These are phyloP conservation scores for Chelon auratus DNA, from an alignment of 2,797 vertebrate species.

Conservation along the genomic window DNA sequence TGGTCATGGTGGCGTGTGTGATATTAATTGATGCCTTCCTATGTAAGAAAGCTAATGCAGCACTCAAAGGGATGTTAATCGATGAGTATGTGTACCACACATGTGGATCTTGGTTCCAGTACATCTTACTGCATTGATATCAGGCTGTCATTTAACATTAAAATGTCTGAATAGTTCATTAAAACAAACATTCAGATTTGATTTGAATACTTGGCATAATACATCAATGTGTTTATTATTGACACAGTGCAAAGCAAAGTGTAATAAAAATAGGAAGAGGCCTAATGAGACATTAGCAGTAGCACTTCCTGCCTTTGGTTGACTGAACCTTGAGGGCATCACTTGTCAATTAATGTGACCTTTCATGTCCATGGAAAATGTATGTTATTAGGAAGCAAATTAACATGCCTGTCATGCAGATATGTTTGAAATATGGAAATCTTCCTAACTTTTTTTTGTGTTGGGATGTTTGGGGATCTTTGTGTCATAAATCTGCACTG, in stretches of 20 bases:
- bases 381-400: neutral
- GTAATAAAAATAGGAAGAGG: neutral
- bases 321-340: neutral
- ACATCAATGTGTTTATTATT: neutral
- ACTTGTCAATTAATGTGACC: neutral
- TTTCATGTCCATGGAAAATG: neutral
- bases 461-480: neutral
- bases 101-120: neutral
- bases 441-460: neutral
- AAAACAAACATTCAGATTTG: neutral
- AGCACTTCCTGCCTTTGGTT: neutral
- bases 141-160: slow-evolving; percentile 7
- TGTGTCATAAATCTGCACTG: neutral
- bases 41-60: slow-evolving; percentile 17
- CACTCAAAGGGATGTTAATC: slow-evolving; percentile 33
- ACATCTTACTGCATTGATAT: neutral
- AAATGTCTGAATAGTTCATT: neutral
- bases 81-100: no score
- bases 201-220: neutral
- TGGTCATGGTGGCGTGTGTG: neutral
- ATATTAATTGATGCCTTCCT: slow-evolving; percentile 40
- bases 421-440: neutral
- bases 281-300: slow-evolving; percentile 4
- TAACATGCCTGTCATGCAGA: neutral
- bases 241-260: neutral